Percentiles rank a stretch among this genome's conserved stretches.
These are phyloP conservation scores for Martes martes DNA, from an alignment of 2,113 vertebrate genomes.

Conservation along the genomic window DNA sequence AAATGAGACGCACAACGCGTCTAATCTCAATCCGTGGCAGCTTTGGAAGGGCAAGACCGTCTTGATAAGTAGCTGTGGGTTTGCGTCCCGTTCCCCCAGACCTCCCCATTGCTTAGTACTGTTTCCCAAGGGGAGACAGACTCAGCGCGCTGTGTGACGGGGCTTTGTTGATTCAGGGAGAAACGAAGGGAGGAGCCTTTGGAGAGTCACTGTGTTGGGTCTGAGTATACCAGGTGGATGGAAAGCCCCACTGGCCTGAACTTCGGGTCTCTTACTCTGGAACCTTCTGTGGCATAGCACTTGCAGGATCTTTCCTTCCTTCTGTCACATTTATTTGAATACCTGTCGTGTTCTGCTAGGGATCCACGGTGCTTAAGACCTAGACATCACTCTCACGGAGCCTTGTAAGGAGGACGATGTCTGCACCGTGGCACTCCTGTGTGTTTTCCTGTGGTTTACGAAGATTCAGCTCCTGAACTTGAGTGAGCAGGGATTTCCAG, in stretches of 20 bases:
- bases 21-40: not conserved
- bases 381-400: not conserved
- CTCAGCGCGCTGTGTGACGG: not conserved
- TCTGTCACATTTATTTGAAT: not conserved
- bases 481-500: not conserved
- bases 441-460: not conserved
- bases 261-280: not conserved
- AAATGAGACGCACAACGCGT: not conserved
- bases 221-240: not conserved
- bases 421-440: not conserved
- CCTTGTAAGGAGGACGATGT: not conserved
- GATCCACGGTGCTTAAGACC: not conserved
- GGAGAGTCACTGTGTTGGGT: not conserved
- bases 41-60: not conserved
- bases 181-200: not conserved
- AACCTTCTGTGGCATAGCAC: not conserved
- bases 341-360: not conserved
- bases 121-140: not conserved
- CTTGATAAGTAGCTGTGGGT: not conserved
- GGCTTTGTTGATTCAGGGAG: not conserved
- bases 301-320: not conserved
- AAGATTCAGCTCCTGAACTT: not conserved
- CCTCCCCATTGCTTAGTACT: not conserved
- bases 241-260: not conserved
- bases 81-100: not conserved